Conservation (phyloP, 2,113 vertebrate genomes). For the Phoxinus phoxinus region DNA sequence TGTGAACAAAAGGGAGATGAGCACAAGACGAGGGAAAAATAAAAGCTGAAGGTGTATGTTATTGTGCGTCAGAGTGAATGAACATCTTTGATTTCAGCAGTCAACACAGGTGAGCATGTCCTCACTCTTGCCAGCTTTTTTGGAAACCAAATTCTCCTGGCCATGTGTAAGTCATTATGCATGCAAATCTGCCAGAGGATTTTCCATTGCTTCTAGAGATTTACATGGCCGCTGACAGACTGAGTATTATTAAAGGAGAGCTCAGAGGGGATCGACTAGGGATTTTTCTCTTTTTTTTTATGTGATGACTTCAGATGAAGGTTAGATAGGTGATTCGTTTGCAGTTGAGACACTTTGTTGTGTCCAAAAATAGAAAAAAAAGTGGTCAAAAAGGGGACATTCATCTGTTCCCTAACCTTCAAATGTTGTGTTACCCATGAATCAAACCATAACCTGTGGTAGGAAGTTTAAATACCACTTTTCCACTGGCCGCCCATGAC, state of each 20-base stretch:
- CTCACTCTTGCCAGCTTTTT: slow-evolving; percentile 63
- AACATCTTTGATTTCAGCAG: slow-evolving; percentile 6
- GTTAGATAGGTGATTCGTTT: not conserved
- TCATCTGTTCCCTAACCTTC: not conserved
- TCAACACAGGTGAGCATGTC: slow-evolving; percentile 15
- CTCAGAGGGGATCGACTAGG: not conserved
- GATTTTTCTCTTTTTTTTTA: not conserved
- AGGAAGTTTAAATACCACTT: slow-evolving; percentile 15
- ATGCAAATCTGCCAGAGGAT: slow-evolving; percentile 76
- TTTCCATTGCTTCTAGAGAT: slow-evolving; percentile 76
- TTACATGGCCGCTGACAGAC: slow-evolving; percentile 68
- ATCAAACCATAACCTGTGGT: slow-evolving; percentile 3
- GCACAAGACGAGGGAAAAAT: not conserved
- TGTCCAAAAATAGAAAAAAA: not conserved
- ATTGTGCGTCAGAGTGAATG: not conserved
- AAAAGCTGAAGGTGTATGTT: not conserved
- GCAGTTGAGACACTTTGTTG: not conserved
- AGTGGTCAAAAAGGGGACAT: not conserved
- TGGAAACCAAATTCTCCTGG: slow-evolving; percentile 78
- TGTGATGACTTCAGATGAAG: not conserved
- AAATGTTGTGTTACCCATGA: not conserved
- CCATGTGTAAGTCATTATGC: slow-evolving; percentile 60
- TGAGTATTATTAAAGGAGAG: slow-evolving; percentile 45
- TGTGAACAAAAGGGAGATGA: not conserved
- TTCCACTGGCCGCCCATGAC: slow-evolving; percentile 8